A percentile compares a stretch with the other conserved stretches of the same genome.
These are phyloP conservation scores for Falco peregrinus DNA, from an alignment of 2,797 vertebrate genomes.

Conservation along the genomic window DNA sequence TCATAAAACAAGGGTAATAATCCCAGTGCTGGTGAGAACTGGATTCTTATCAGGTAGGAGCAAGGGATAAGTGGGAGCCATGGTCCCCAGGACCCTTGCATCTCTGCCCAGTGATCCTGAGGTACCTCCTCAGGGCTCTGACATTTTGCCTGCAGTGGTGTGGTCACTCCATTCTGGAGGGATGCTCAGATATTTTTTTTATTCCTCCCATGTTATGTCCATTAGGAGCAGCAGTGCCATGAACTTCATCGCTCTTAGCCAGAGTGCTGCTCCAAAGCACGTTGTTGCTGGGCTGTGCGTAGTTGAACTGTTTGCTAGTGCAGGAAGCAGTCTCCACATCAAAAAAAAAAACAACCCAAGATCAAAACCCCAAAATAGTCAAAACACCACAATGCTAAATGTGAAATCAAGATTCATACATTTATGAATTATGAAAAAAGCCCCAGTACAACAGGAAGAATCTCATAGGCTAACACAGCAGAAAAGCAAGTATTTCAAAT, in stretches of 20 bases:
- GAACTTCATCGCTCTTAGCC: not conserved
- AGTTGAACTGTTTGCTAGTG: not conserved
- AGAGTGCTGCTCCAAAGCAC: not conserved
- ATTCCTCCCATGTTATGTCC: not conserved
- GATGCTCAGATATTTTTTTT: not conserved
- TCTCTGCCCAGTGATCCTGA: not conserved
- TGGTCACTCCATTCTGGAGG: not conserved
- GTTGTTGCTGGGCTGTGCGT: not conserved
- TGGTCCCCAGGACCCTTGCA: not conserved
- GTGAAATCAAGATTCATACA: not conserved
- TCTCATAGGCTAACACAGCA: not conserved
- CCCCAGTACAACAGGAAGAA: not conserved
- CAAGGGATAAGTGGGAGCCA: not conserved
- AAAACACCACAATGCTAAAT: not conserved
- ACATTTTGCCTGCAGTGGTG: not conserved
- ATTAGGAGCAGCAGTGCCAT: not conserved
- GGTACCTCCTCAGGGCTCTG: not conserved
- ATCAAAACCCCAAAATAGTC: not conserved
- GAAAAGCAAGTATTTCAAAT: not conserved
- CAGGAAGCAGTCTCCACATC: not conserved
- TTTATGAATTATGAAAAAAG: not conserved
- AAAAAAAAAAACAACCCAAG: fast-evolving
- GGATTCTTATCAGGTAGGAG: not conserved
- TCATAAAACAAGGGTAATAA: not conserved
- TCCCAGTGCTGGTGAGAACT: not conserved